phyloP scores from a whole-genome alignment of 92 coral and sea anemone genomes.

The Porites divaricata region DNA sequence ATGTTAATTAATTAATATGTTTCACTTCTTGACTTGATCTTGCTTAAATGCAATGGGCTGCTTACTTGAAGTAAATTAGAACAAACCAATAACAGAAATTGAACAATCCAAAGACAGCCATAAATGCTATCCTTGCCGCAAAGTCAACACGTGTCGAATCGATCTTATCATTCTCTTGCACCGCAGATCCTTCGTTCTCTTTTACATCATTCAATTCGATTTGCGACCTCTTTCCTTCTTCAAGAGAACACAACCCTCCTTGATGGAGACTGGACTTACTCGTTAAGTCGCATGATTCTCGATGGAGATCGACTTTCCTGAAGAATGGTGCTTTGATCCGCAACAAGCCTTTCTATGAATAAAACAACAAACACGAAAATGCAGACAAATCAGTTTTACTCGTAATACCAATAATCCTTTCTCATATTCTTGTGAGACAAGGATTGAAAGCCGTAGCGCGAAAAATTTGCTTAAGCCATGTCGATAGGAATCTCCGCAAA shows the following conservation, averaged over 20 bases:
- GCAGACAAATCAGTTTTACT: neutral
- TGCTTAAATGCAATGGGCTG: no score
- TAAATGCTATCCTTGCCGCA: constrained; percentile 65
- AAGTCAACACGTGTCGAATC: constrained; percentile 46
- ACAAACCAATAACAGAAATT: constrained; percentile 64
- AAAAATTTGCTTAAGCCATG: no score
- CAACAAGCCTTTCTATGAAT: neutral
- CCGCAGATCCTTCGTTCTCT: neutral
- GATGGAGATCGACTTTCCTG: neutral
- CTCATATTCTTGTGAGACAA: no score
- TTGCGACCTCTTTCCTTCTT: neutral
- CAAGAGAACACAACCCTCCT: constrained; percentile 12
- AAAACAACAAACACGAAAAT: neutral
- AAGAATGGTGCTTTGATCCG: constrained; percentile 10
- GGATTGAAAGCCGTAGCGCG: no score
- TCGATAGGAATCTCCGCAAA: no score
- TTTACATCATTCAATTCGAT: no score
- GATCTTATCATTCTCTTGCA: constrained; percentile 4
- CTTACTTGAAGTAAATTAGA: constrained; percentile 6
- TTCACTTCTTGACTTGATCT: no score
- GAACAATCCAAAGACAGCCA: constrained; percentile 48
- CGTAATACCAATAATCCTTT: no score
- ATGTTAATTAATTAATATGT: no score
- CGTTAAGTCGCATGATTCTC: neutral
- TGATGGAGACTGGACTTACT: neutral